phyloP scores from a whole-genome alignment of 2,888 invertebrate genomes.

The Chloroclystis v-ata region DNA sequence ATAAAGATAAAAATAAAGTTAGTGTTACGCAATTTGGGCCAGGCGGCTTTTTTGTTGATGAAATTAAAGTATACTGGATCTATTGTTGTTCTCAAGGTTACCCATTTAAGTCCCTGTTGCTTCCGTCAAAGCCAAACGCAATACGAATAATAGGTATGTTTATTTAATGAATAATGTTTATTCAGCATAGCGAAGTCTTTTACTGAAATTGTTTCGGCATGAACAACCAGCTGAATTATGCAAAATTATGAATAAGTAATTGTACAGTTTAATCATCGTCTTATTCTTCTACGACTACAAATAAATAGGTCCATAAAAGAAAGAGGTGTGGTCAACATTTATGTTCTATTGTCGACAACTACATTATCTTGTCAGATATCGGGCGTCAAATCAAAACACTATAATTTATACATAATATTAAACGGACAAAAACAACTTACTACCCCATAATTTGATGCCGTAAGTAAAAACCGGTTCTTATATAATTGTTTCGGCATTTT shows the following conservation, averaged over 20 bases:
- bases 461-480: slow-evolving; percentile 7
- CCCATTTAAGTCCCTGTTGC: slow-evolving; percentile 61
- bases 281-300: background rate
- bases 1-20: slow-evolving; percentile 23
- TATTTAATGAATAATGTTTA: background rate
- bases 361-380: slow-evolving; percentile 10
- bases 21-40: slow-evolving; percentile 47
- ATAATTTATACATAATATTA: slow-evolving; percentile 11
- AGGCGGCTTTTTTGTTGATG: slow-evolving; percentile 48
- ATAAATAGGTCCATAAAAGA: too few relatives aligned
- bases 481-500: slow-evolving; percentile 13
- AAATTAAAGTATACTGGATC: slow-evolving; percentile 46
- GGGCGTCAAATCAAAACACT: slow-evolving; percentile 4
- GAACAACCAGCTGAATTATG: too few relatives aligned
- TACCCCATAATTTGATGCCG: slow-evolving; percentile 12
- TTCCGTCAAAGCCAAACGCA: slow-evolving; percentile 43
- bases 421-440: slow-evolving; percentile 15
- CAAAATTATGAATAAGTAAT: too few relatives aligned
- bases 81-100: slow-evolving; percentile 62
- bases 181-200: slow-evolving; percentile 14
- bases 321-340: background rate
- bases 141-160: slow-evolving; percentile 5
- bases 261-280: too few relatives aligned
- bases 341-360: background rate
- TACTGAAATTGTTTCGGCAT: too few relatives aligned